Evolutionary conservation across 2,888 invertebrate species (phyloP), one percentile per base, ranked within the genome.

Genomic region (Limnephilus auricula): DNA sequence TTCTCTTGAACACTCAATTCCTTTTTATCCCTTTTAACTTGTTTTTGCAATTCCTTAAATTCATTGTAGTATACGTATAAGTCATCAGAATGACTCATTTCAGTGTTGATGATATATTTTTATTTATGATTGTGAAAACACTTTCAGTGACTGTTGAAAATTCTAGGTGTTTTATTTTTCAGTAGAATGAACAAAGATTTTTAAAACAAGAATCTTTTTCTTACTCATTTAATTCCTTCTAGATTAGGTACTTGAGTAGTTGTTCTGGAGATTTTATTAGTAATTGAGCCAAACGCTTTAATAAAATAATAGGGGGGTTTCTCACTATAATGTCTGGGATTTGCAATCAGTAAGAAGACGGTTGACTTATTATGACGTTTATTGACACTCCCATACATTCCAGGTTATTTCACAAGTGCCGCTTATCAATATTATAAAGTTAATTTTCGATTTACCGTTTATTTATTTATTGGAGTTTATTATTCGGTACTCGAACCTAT

Each of bases 81-180:
- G 79, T 88, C 87, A 88, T 79, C 79, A 88, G 87, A 88, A n/a
- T 79, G 87, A 78, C 87, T 88, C 87, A 88, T 88, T 78, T 65
- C 65, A 80, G 13, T 30, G n/a, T 65, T 65, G 65, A 65, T 65
- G 25, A 65, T 65, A 65, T 65, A 9, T 25, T 65, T 65, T 65
- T 65, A 25, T 65, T 65, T 1, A 65, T n/a, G 25, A 65, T 65
- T 65, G 25, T 65, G 25, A 65, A 25, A 65, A 65, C 25, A n/a
- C 65, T 50, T 50, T 65, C n/a, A 65, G 9, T 65, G 65, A 65
- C 65, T 65, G 65, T 6, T 65, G 25, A 65, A 65, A 65, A 65
- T 9, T 15, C 9, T n/a, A 65, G 65, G n/a, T 25, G n/a, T 65
- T 65, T 65, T 65, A 65, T 65, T 65, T 65, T 65, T 65, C 25